Conservation (phyloP, 1,140 invertebrate genomes). For the Phenacoccus solenopsis region DNA sequence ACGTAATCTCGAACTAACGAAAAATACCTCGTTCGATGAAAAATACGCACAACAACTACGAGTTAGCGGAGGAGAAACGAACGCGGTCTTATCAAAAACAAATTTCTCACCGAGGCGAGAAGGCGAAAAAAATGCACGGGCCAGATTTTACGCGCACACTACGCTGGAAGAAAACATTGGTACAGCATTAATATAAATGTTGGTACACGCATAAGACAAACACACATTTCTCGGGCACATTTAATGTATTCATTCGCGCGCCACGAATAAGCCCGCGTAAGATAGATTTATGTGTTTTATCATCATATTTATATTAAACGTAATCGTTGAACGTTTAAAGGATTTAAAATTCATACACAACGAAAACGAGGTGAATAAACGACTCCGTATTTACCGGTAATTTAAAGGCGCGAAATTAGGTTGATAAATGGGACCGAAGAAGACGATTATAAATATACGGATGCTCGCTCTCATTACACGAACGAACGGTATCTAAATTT, state of each 20-base stretch:
- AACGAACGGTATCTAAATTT: too few relatives aligned
- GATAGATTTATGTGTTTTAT: slow-evolving; percentile 3
- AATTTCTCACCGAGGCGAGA: not conserved
- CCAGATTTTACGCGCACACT: not conserved
- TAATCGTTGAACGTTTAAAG: not conserved
- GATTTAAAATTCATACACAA: not conserved
- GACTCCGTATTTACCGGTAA: not conserved
- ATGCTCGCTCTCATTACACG: not conserved
- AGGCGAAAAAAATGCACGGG: too few relatives aligned
- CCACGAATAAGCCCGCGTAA: not conserved
- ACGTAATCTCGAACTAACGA: too few relatives aligned
- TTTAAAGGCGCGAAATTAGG: not conserved
- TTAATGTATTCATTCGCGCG: slow-evolving; percentile 4
- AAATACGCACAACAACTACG: too few relatives aligned
- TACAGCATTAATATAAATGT: not conserved
- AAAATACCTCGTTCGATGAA: too few relatives aligned
- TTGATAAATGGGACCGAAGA: not conserved
- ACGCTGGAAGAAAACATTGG: too few relatives aligned
- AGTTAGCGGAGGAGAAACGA: slow-evolving; percentile 34
- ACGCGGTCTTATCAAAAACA: slow-evolving; percentile 22
- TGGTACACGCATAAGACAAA: not conserved
- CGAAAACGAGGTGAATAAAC: not conserved
- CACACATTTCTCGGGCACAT: not conserved
- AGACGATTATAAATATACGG: not conserved
- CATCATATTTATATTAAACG: slow-evolving; percentile 3